phyloP scores from a whole-genome alignment of 2,888 invertebrate species.

The Melanostoma scalare region DNA sequence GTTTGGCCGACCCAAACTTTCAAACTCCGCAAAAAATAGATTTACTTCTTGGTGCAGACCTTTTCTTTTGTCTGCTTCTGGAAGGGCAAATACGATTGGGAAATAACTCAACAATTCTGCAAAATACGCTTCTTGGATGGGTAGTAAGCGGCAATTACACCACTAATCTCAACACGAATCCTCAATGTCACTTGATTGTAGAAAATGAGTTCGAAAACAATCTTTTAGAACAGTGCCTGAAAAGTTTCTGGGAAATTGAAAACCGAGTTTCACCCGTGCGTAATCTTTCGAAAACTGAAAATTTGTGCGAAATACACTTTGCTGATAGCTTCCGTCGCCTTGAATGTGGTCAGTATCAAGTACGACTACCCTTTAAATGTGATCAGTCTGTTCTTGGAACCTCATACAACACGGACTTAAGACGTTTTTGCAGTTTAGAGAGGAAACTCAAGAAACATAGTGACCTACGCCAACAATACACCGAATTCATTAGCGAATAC shows the following conservation, averaged over 20 bases:
- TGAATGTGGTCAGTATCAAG: conserved; percentile 25
- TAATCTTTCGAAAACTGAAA: background rate
- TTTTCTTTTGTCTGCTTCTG: background rate
- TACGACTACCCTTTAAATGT: conserved; percentile 41
- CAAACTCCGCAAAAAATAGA: conserved; percentile 24
- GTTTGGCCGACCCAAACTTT: conserved; percentile 33
- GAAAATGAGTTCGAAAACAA: conserved; percentile 27
- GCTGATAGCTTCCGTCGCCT: background rate
- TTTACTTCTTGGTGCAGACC: conserved; percentile 30
- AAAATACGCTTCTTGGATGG: conserved; percentile 40
- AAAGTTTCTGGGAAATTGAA: conserved; percentile 20
- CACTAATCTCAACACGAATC: conserved; percentile 76
- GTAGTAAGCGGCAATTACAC: conserved; percentile 1
- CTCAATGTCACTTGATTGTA: conserved; percentile 5
- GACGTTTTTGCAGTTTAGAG: too few relatives aligned
- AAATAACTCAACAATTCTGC: conserved; percentile 11
- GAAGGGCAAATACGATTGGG: conserved; percentile 30
- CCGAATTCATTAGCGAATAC: conserved; percentile 34
- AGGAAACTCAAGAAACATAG: too few relatives aligned
- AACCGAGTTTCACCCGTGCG: background rate
- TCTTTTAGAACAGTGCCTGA: background rate
- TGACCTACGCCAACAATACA: background rate
- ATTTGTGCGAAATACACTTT: background rate
- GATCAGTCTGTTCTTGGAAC: background rate
- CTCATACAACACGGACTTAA: too few relatives aligned